Percentiles rank a stretch among this genome's conserved stretches.
Conservation (phyloP, 2,113 vertebrate genomes). For the Rhinogobius similis region DNA sequence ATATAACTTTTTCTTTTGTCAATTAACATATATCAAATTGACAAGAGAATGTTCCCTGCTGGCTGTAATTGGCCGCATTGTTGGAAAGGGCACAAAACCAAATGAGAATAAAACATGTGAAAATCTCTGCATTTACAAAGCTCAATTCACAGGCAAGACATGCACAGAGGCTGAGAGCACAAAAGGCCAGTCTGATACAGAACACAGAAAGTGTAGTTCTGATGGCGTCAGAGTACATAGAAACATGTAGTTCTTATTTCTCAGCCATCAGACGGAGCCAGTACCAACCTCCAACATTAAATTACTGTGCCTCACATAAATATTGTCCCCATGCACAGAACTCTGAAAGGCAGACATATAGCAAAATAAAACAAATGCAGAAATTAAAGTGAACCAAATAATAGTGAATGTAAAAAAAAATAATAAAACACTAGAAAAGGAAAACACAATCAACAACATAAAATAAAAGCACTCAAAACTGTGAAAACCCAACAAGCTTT, state of each 20-base stretch:
- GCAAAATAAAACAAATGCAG: conserved; percentile 36
- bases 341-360: conserved; percentile 84
- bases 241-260: conserved; percentile 52
- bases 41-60: not conserved
- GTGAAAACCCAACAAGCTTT: conserved; percentile 20
- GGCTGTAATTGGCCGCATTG: conserved; percentile 6
- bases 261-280: conserved; percentile 60
- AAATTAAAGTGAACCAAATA: conserved; percentile 1
- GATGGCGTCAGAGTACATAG: conserved; percentile 65
- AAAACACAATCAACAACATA: conserved; percentile 28
- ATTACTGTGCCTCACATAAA: conserved; percentile 99
- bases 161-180: conserved; percentile 86
- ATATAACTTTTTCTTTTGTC: not conserved
- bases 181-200: conserved; percentile 83
- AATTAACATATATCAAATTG: not conserved
- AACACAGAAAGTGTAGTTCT: conserved; percentile 56
- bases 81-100: conserved; percentile 10
- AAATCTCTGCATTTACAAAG: conserved; percentile 31
- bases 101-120: not conserved
- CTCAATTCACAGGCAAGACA: conserved; percentile 52
- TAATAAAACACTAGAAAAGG: conserved; percentile 4
- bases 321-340: conserved; percentile 97
- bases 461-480: conserved; percentile 27
- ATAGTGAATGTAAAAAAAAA: not conserved
- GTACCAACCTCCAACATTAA: conserved; percentile 99